Evolutionary conservation across 2,888 invertebrate species (phyloP), one percentile per base, ranked within the genome.

Genomic region (Empis livida): DNA sequence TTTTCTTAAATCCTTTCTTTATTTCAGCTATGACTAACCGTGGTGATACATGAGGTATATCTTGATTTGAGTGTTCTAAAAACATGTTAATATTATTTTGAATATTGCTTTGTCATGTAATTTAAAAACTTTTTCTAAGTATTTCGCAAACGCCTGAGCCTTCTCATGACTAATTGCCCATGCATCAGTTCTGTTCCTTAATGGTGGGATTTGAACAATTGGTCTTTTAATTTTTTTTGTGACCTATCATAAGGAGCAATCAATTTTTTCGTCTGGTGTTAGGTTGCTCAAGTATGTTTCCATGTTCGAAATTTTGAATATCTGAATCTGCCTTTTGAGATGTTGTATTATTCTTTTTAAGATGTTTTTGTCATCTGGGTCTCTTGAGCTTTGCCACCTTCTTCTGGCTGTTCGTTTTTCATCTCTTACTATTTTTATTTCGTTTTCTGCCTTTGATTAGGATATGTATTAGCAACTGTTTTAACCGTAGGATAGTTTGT

Each of bases 221-320:
- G 44, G 44, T 44, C 32, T 44, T 17, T 44, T 44, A 16, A 44
- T 44, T 10, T 35, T 35, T 37, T 44, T 44, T 17, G 37, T 44
- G n/a, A 37, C 37, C 14, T 44, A 37, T 37, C 37, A 44, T 35
- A 44, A 14, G 20, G 37, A 37, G 37, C 23, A 44, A 32, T 32
- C 13, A 32, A 3, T 32, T 32, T 32, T 10, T 32, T 32, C 20
- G 20, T 20, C 20, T 5, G 20, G 20, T 20, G 20, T 20, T 20
- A 20, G 20, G 20, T 20, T 20, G 20, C 5, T 20, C 20, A 20
- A 20, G 20, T 20, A 20, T 20, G 20, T 20, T 20, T 20, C 20
- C 20, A 20, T 20, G 20, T 20, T 20, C 3, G 32, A 32, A 8
- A 5, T 32, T 32, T 32, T 8, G 9, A 32, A 32, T 32, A 5